These are phyloP conservation scores for Sminthurides bifidus DNA, from an alignment of 1,140 invertebrate species.

Conservation along the genomic window DNA sequence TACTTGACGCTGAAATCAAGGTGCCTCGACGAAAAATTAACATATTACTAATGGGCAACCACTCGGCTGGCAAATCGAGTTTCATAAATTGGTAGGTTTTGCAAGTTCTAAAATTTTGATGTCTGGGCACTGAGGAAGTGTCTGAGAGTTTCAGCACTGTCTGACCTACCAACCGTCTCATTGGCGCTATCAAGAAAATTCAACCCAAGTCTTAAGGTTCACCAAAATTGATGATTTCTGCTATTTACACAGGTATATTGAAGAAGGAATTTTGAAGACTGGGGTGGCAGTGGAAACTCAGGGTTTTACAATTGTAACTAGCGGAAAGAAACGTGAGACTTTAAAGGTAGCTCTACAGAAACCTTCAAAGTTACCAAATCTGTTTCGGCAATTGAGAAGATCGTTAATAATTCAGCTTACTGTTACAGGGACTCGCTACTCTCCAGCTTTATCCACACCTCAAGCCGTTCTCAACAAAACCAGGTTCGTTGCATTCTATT, in stretches of 20 bases:
- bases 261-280: slow-evolving; percentile 49
- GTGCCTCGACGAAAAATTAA: slow-evolving; percentile 50
- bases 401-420: no score
- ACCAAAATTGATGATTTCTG: not conserved
- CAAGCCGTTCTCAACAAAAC: slow-evolving; percentile 44
- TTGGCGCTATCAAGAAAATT: no score
- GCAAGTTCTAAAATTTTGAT: slow-evolving; percentile 1
- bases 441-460: slow-evolving; percentile 50
- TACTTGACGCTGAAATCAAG: slow-evolving; percentile 41
- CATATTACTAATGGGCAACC: slow-evolving; percentile 49
- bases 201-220: no score
- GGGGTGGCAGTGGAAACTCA: slow-evolving; percentile 53
- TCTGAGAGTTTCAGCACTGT: no score
- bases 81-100: slow-evolving; percentile 50
- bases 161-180: no score
- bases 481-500: slow-evolving; percentile 37
- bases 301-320: slow-evolving; percentile 48
- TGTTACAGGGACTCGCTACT: slow-evolving; percentile 47
- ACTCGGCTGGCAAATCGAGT: slow-evolving; percentile 52
- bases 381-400: not conserved
- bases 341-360: slow-evolving; percentile 39
- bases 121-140: no score
- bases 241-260: slow-evolving; percentile 43
- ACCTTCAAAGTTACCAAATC: not conserved
- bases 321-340: slow-evolving; percentile 46